Base-by-base conservation (phyloP, 2,797 vertebrate genomes). In the Mormyrops attenuatus region DNA sequence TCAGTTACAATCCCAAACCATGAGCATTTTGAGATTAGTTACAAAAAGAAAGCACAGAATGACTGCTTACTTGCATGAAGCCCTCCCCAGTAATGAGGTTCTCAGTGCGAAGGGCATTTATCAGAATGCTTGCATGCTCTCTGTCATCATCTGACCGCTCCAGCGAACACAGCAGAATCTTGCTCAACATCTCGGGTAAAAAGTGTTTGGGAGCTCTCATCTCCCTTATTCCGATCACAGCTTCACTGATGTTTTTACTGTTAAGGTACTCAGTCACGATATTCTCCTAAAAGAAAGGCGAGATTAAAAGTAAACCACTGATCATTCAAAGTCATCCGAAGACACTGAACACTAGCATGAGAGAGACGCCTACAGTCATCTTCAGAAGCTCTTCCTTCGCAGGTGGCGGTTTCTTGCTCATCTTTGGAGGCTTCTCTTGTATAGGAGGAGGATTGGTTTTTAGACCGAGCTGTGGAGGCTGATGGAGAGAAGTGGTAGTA, bases 361-460 rank as follows among this genome's bases (percentile, higher is more conserved):
- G 5, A n/a, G 3, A 44, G 11, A 49, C 34, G 95, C 96, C 90
- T 94, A 99, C 98, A 5, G 98, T 99, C 95, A 97, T 96, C 92
- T 99, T 99, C 30, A 99, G 95, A 26, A 99, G 95, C 90, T 99
- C 98, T 96, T 99, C 98, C 92, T 93, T 98, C 89, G 98, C 96
- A 91, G 98, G 98, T 90, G 98, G 96, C 1, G 98, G 98, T 93
- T 99, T 99, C 96, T 98, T 99, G 92, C 92, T 97, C 0, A 92
- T 99, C 95, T 99, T 99, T 92, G 97, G 97, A 95, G 98, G 98
- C 93, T 99, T 99, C 93, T 99, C 98, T 95, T 99, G 98, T 93
- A 99, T 99, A 94, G 98, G 97, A 2, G 98, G 98, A 91, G 98
- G 98, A 94, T 99, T 99, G 93, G 97, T 98, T 97, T 99, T 99